Conservation (phyloP, 37 sponge, comb jelly and placozoan genomes). For the Axinella damicornis region DNA sequence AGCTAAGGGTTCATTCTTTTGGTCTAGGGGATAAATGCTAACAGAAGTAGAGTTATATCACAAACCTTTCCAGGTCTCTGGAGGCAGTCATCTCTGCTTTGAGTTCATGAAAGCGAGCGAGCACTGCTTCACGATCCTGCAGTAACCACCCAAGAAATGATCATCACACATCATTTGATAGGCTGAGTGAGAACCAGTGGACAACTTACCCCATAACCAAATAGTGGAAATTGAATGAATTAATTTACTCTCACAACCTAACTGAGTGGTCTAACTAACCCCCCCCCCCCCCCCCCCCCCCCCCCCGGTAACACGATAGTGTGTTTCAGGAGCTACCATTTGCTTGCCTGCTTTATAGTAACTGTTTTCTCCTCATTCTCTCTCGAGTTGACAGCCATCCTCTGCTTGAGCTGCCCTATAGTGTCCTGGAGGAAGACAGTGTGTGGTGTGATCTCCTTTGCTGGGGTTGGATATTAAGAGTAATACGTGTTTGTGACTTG, state of each 20-base stretch:
- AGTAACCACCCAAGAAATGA: too few relatives aligned
- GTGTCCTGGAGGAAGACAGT: conserved; percentile 34
- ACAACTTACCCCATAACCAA: background rate
- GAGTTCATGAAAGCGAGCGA: conserved; percentile 80
- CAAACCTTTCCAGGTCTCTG: conserved; percentile 89
- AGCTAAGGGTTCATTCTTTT: too few relatives aligned
- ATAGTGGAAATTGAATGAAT: background rate
- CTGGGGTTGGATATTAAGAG: too few relatives aligned
- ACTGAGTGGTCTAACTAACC: too few relatives aligned
- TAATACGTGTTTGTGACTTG: too few relatives aligned
- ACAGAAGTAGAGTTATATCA: background rate
- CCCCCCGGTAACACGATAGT: background rate
- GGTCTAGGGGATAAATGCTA: background rate
- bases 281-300: too few relatives aligned
- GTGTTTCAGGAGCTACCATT: too few relatives aligned
- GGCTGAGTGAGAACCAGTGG: background rate
- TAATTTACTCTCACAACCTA: background rate
- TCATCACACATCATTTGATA: background rate
- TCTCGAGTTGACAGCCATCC: conserved; percentile 77
- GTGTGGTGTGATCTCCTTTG: too few relatives aligned
- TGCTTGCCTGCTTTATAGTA: conserved; percentile 64
- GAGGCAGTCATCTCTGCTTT: conserved; percentile 90
- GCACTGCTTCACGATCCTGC: conserved; percentile 81
- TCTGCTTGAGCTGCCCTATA: conserved; percentile 73
- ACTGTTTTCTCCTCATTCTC: conserved; percentile 76